Evolutionary conservation across 2,797 vertebrate genomes (phyloP), one percentile per base, ranked within the genome.

Genomic region (Coluber constrictor): DNA sequence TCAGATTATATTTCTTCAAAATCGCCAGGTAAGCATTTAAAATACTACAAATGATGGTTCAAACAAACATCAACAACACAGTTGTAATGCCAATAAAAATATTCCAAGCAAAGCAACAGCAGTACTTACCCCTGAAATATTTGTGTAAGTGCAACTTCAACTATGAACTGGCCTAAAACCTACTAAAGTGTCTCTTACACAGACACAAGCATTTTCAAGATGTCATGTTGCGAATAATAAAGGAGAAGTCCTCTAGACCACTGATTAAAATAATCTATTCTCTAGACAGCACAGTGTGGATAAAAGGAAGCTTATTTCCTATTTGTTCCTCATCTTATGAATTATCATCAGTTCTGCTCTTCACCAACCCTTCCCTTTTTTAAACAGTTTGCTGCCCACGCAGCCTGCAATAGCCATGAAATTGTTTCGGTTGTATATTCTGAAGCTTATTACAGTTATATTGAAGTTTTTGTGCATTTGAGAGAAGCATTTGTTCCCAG

Each of bases 201-300:
- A 79, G 20, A 63, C 61, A 23, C 74, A 79, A 9, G 23, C 10
- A 11, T 18, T 83, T 25, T 47, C 37, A 83, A 47, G 20, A 47
- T 47, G 9, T 43, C 20, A 47, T 60, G 74, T 59, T 88, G 37
- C 54, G 89, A 60, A 70, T 79, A 74, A 23, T 54, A 18, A 90
- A 23, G 37, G 3, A 9, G 27, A 93, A 15, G 47, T 79, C 29
- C 5, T 91, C 51, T 10, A 91, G 56, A 91, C 15, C 15, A 86
- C 88, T 57, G 74, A 51, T 74, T 90, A 88, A 79, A 93, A 59
- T 54, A 93, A 93, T 90, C 18, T 12, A 47, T 79, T 88, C 56
- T 90, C 55, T 79, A 13, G n/a, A 4, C 43, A 60, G 43, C 6
- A 86, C 59, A 56, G 12, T 63, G 16, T 54, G 91, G 56, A 83